Evolutionary conservation across 2,113 vertebrate species (phyloP).

Genomic region (Meles meles): DNA sequence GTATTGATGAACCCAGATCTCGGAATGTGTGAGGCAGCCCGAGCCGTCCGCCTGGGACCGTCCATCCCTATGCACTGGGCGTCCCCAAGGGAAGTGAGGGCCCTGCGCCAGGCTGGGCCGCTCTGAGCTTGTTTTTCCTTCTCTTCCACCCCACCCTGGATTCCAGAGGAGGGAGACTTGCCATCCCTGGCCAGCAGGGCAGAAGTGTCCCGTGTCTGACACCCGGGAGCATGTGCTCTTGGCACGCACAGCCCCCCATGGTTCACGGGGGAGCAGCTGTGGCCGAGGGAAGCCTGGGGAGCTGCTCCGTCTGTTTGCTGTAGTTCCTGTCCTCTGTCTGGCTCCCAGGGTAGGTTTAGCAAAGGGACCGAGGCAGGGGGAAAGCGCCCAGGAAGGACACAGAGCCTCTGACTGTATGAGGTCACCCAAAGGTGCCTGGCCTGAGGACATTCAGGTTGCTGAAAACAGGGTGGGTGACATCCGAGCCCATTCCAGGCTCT

Average conservation of each 20-base stretch:
- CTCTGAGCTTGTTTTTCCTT: not conserved
- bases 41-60: not conserved
- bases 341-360: not conserved
- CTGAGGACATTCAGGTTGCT: not conserved
- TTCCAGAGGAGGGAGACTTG: slow-evolving; percentile 5
- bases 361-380: not conserved
- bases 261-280: not conserved
- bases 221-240: not conserved
- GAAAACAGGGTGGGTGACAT: too few relatives aligned
- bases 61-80: not conserved
- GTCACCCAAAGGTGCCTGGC: not conserved
- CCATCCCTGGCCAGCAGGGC: not conserved
- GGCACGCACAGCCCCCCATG: not conserved
- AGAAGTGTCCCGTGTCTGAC: not conserved
- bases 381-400: not conserved
- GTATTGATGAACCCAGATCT: not conserved
- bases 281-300: not conserved
- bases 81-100: not conserved
- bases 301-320: not conserved
- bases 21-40: not conserved
- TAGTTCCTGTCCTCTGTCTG: not conserved
- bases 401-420: not conserved
- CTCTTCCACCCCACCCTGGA: not conserved
- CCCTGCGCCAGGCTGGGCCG: not conserved
- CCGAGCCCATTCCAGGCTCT: not conserved